Conservation (phyloP, 2,888 invertebrate genomes). For the Monoplex corrugatus region DNA sequence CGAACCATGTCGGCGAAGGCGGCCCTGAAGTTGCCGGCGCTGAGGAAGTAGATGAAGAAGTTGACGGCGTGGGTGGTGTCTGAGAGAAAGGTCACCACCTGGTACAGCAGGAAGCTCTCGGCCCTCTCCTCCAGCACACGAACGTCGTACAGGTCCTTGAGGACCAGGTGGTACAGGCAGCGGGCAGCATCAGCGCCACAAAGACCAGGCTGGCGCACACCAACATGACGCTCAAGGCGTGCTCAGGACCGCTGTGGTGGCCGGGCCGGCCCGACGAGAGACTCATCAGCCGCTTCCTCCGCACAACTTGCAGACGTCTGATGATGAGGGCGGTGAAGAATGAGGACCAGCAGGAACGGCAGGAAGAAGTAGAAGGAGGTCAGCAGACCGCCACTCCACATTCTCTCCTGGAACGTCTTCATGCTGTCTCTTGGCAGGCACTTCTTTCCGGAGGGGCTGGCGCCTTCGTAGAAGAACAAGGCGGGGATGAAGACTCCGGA, state of each 20-base stretch:
- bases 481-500: not conserved
- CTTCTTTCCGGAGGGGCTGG: not conserved
- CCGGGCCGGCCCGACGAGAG: conserved; percentile 12
- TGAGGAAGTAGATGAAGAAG: conserved; percentile 57
- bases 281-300: conserved; percentile 13
- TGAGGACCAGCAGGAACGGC: conserved; percentile 5
- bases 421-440: not conserved
- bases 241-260: conserved; percentile 4
- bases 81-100: conserved; percentile 45
- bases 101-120: conserved; percentile 42
- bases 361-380: conserved; percentile 12
- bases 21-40: conserved; percentile 51
- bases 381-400: not conserved
- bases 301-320: conserved; percentile 2
- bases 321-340: conserved; percentile 51
- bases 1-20: conserved; percentile 48
- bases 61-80: conserved; percentile 58
- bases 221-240: conserved; percentile 55
- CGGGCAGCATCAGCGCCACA: conserved; percentile 50
- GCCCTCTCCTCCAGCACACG: not conserved
- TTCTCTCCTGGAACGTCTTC: not conserved
- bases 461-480: not conserved
- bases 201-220: conserved; percentile 52
- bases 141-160: conserved; percentile 1
- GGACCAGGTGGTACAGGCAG: conserved; percentile 51